phyloP scores from a whole-genome alignment of 2,797 vertebrate species.

The Heterohyrax brucei region DNA sequence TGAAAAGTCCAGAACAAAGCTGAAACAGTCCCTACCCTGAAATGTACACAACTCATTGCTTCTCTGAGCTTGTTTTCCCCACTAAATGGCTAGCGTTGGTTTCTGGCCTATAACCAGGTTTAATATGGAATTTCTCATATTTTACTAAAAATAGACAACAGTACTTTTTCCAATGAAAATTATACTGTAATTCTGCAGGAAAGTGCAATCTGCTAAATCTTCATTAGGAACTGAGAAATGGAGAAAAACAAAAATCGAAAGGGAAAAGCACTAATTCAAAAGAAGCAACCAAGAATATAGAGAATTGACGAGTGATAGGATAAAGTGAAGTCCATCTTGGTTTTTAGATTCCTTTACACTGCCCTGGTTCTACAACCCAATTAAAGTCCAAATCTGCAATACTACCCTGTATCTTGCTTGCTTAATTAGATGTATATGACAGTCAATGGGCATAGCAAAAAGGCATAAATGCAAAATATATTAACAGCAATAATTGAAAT shows the following conservation, averaged over 20 bases:
- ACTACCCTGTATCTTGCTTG: not conserved
- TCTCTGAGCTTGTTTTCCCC: not conserved
- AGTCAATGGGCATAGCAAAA: conserved; percentile 11
- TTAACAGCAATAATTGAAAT: not conserved
- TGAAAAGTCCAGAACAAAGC: not conserved
- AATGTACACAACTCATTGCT: not conserved
- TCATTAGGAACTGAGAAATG: not conserved
- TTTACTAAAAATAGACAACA: conserved; percentile 63
- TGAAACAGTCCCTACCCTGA: not conserved
- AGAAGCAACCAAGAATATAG: not conserved
- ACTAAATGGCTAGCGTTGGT: not conserved
- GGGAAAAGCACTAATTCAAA: not conserved
- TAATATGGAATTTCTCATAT: conserved; percentile 23
- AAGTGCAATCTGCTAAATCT: conserved; percentile 17
- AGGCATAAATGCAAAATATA: conserved; percentile 48
- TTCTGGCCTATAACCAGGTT: conserved; percentile 1
- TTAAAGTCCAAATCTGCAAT: not conserved
- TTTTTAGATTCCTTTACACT: not conserved
- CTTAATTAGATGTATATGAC: not conserved
- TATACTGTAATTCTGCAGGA: conserved; percentile 32
- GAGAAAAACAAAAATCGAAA: not conserved
- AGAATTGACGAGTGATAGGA: not conserved
- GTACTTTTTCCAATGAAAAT: conserved; percentile 64
- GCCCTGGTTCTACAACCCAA: not conserved
- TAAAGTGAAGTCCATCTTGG: not conserved